Base-by-base conservation (phyloP, 2,797 vertebrate species). In the Hypotaenidia okinawae region DNA sequence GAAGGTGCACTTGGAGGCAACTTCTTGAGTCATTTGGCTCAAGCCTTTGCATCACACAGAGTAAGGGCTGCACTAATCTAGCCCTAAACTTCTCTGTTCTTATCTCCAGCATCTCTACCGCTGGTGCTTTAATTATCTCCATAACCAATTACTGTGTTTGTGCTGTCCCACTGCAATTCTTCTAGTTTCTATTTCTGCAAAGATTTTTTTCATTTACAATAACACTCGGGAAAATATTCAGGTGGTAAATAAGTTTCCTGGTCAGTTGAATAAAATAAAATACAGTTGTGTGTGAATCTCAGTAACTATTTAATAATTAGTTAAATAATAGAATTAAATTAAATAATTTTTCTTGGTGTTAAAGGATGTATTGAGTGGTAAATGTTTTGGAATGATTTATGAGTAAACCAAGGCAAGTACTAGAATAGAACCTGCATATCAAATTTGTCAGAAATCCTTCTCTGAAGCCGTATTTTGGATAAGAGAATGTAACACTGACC, bases 211-310 rank as follows among this genome's bases (percentile, higher is more conserved):
- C 14, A 27, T 72, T 93, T 68, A 72, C 62, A 75, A 24, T 45
- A 70, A 52, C 28, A 69, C 11, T 12, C 49, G 30, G 77, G 35
- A 47, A 80, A 79, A 79, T 54, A 27, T 22, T 69, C 18, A 30
- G 13, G n/a, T 55, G 14, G 59, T 67, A 72, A 93, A 61, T 43
- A 59, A 30, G 23, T 88, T 94, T 96, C 74, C 69, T 92, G 23
- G 76, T 92, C 87, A 96, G 95, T 96, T 90, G 94, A 87, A 79
- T 43, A 73, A 52, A 83, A 73, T 88, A 93, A 45, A 68, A 76
- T 45, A 52, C 45, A 62, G 45, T 74, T 77, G 11, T 76, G 23
- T 92, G 64, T 79, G 54, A 94, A 94, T 70, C 25, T 76, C 61
- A 70, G 37, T 93, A 69, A 85, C 89, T 91, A 21, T 93, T 96